These are phyloP conservation scores for Piliocolobus tephrosceles DNA, from an alignment of 2,113 vertebrate species.

Conservation along the genomic window DNA sequence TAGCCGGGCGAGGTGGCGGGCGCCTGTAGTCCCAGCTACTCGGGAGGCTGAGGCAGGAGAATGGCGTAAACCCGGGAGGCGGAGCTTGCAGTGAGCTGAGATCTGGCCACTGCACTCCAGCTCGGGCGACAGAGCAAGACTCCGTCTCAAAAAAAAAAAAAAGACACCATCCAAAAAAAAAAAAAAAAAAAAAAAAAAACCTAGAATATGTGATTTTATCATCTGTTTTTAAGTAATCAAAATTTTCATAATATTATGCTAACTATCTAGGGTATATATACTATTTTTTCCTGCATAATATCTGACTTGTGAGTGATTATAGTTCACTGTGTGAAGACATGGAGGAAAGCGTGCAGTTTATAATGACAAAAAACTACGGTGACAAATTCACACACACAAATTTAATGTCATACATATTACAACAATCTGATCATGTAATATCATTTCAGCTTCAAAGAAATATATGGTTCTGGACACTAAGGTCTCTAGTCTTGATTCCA, in stretches of 20 bases:
- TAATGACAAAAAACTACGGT: background rate
- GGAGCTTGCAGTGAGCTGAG: no score
- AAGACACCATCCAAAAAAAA: no score
- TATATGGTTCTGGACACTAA: background rate
- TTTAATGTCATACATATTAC: background rate
- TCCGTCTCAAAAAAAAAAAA: no score
- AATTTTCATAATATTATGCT: background rate
- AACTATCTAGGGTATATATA: background rate
- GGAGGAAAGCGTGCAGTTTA: background rate
- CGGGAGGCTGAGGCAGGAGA: no score
- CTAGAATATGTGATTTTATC: background rate
- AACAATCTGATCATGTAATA: background rate
- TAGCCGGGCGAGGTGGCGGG: no score
- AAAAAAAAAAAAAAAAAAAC: no score
- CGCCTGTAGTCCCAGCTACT: no score
- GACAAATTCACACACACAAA: background rate
- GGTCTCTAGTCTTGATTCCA: background rate
- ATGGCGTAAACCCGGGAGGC: no score
- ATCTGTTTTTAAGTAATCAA: background rate
- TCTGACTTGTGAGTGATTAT: background rate
- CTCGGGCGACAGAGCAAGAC: no score
- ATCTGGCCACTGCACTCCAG: no score
- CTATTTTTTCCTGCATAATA: background rate
- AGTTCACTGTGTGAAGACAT: background rate
- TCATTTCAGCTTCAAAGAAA: slow-evolving; percentile 13